These are phyloP conservation scores for Chionomys nivalis DNA, from an alignment of 2,113 vertebrate species.

Conservation along the genomic window DNA sequence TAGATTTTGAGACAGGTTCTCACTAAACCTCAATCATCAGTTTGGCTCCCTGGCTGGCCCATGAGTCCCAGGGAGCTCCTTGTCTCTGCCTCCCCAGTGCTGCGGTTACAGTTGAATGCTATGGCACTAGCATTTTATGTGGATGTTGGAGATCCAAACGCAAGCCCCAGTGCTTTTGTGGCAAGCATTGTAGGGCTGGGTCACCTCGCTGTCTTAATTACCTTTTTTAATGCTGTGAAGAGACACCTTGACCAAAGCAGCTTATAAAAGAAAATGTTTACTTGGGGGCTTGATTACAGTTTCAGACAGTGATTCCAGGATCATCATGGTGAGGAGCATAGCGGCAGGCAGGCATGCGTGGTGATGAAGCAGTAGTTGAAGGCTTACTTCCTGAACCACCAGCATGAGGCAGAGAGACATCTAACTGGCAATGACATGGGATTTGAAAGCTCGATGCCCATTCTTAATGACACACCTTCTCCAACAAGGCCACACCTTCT, in stretches of 20 bases:
- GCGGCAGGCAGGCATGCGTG: not conserved
- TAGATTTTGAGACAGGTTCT: not conserved
- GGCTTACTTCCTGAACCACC: too few species aligned
- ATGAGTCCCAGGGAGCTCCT: too few species aligned
- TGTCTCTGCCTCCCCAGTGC: too few species aligned
- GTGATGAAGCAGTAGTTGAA: not conserved
- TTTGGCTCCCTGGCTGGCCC: too few species aligned
- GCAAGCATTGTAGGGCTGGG: not conserved
- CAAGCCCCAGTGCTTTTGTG: too few species aligned
- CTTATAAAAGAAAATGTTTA: not conserved
- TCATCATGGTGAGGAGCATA: too few species aligned
- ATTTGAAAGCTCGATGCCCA: not conserved
- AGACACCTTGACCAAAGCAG: not conserved
- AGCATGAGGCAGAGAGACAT: not conserved
- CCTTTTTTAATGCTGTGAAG: not conserved
- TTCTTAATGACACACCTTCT: not conserved
- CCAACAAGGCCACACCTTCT: too few species aligned
- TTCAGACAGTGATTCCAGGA: not conserved
- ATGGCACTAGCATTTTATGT: too few species aligned
- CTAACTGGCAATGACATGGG: not conserved
- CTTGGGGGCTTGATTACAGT: not conserved
- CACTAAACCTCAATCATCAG: not conserved
- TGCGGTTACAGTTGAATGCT: too few species aligned
- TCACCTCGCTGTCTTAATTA: not conserved
- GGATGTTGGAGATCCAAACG: too few species aligned